phyloP scores from a whole-genome alignment of 2,888 invertebrate species.

The Megamerina dolium region DNA sequence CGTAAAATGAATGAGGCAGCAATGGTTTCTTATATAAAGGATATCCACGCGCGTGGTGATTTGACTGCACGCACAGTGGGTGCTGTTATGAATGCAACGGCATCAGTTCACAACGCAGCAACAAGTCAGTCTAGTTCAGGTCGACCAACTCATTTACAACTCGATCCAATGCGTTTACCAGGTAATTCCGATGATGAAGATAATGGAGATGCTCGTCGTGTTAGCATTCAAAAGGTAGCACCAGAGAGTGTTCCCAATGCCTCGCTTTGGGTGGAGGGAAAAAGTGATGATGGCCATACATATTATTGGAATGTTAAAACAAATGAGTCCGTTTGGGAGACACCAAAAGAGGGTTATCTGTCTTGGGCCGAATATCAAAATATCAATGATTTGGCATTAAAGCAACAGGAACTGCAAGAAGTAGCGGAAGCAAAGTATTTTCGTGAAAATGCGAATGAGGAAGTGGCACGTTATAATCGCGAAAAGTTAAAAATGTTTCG shows the following conservation, averaged over 20 bases:
- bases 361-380: constrained; percentile 61
- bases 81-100: constrained; percentile 30
- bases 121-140: constrained; percentile 34
- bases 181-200: constrained; percentile 41
- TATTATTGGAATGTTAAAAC: constrained; percentile 86
- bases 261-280: constrained; percentile 71
- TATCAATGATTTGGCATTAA: constrained; percentile 51
- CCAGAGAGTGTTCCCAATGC: constrained; percentile 36
- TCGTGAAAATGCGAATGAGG: constrained; percentile 50
- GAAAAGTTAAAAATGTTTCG: constrained; percentile 41
- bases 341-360: constrained; percentile 64
- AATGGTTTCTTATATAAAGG: constrained; percentile 79
- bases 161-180: constrained; percentile 45
- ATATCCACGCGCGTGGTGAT: constrained; percentile 55
- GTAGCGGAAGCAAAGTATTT: constrained; percentile 49
- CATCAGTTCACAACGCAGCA: constrained; percentile 55
- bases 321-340: constrained; percentile 73
- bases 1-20: constrained; percentile 88
- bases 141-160: constrained; percentile 25
- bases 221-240: constrained; percentile 34
- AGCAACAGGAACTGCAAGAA: constrained; percentile 51
- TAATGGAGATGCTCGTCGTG: constrained; percentile 29
- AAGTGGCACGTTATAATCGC: constrained; percentile 49
- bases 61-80: constrained; percentile 43
- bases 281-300: constrained; percentile 66